Evolutionary conservation across 2,113 vertebrate genomes (phyloP).

Genomic region (Theropithecus gelada): DNA sequence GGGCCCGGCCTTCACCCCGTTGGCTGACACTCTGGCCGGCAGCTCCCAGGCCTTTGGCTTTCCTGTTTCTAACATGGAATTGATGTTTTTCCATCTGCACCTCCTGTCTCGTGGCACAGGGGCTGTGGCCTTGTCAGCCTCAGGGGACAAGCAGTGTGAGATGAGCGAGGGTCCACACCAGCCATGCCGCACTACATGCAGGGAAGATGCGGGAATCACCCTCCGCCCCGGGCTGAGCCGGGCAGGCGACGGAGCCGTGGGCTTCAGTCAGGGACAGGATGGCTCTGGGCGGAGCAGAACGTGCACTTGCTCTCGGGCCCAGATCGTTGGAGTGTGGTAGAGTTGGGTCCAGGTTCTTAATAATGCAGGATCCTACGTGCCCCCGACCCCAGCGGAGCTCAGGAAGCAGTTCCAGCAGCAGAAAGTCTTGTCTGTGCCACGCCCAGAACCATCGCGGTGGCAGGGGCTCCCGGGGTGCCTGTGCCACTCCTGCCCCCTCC

Average conservation of each 20-base stretch:
- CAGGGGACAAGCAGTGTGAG: not conserved
- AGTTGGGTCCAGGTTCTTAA: not conserved
- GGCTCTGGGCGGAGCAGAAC: fast-evolving
- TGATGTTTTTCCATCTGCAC: not conserved
- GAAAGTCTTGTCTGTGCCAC: no score
- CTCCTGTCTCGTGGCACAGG: not conserved
- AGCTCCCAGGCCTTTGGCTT: no score
- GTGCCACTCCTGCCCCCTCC: not conserved
- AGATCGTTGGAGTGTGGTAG: not conserved
- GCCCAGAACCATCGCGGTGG: no score
- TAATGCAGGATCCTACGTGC: not conserved
- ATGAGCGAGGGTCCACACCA: not conserved
- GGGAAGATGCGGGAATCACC: no score
- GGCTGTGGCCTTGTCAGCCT: not conserved
- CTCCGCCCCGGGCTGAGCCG: fast-evolving
- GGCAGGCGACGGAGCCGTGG: fast-evolving
- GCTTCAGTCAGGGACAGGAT: not conserved
- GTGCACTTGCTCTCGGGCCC: not conserved
- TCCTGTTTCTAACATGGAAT: not conserved
- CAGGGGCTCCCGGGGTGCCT: not conserved
- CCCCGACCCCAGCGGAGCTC: not conserved
- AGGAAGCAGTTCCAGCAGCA: not conserved
- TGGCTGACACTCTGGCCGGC: not conserved
- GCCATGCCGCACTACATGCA: no score
- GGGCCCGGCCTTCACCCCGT: not conserved